phyloP scores from a whole-genome alignment of 2,797 vertebrate genomes.

The Muscicapa striata region DNA sequence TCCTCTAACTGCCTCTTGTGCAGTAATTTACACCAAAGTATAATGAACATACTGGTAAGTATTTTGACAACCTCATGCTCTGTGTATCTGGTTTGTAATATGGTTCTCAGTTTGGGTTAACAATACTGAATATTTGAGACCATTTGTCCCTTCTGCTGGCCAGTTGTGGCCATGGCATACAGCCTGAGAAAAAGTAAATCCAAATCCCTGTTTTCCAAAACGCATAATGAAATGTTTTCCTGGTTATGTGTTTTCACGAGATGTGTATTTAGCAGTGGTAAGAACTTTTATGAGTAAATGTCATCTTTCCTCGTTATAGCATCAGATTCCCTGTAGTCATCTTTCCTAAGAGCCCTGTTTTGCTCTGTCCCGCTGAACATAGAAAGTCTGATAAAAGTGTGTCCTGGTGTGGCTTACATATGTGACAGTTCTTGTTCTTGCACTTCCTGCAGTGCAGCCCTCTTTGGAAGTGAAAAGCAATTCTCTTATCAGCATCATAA shows the following conservation, averaged over 20 bases:
- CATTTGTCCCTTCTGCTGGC: neutral
- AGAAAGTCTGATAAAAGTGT: neutral
- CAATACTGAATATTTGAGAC: neutral
- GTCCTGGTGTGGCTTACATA: neutral
- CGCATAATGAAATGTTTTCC: neutral
- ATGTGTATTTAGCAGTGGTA: neutral
- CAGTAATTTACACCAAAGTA: neutral
- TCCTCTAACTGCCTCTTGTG: neutral
- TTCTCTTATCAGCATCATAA: neutral
- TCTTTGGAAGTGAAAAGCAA: neutral
- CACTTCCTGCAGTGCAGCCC: neutral
- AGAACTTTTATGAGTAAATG: neutral
- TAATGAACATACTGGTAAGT: neutral
- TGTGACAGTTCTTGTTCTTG: neutral
- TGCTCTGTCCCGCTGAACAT: neutral
- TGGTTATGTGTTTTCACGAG: neutral
- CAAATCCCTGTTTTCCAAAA: neutral
- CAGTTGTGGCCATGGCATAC: accelerated
- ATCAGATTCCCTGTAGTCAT: neutral
- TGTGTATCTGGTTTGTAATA: neutral
- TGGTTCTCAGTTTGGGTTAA: neutral
- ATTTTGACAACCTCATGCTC: neutral
- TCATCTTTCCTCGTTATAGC: neutral
- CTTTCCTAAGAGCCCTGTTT: neutral
- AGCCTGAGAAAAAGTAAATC: neutral